A percentile compares a stretch with the other conserved stretches of the same genome.
Conservation (phyloP, 2,888 invertebrate genomes). For the Xiphydria camelus region DNA sequence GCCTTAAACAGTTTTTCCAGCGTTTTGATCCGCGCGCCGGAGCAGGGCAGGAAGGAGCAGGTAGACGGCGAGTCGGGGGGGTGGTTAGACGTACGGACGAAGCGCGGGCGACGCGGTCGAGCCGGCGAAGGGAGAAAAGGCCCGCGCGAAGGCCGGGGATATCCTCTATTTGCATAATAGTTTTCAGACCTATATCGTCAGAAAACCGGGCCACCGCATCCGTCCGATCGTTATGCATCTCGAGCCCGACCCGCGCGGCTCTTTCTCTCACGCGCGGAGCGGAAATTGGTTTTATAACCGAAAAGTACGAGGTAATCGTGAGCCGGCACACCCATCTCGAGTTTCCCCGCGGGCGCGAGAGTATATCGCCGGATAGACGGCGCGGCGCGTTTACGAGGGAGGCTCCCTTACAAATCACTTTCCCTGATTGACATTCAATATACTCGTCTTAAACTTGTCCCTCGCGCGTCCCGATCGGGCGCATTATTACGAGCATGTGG, state of each 20-base stretch:
- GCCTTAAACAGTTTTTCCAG: slow-evolving; percentile 13
- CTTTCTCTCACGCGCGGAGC: slow-evolving; percentile 27
- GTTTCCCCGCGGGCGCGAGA: slow-evolving; percentile 17
- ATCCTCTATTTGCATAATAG: slow-evolving; percentile 31
- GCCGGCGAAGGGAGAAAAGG: slow-evolving; percentile 15
- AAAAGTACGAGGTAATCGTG: slow-evolving; percentile 29
- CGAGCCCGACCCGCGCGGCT: not conserved
- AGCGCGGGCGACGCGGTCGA: not conserved
- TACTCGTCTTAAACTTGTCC: slow-evolving; percentile 37
- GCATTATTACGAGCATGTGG: slow-evolving; percentile 19
- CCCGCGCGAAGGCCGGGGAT: slow-evolving; percentile 21
- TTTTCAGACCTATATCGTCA: slow-evolving; percentile 2
- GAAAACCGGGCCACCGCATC: slow-evolving; percentile 41
- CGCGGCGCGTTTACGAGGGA: slow-evolving; percentile 7
- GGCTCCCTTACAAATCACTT: slow-evolving; percentile 52
- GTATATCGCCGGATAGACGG: not conserved
- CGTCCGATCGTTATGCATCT: slow-evolving; percentile 40
- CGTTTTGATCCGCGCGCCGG: not conserved
- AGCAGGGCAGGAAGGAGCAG: slow-evolving; percentile 1
- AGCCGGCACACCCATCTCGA: slow-evolving; percentile 24
- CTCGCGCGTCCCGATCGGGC: slow-evolving; percentile 39
- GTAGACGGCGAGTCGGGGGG: slow-evolving; percentile 2
- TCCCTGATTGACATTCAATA: slow-evolving; percentile 57
- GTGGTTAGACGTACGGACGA: too few relatives aligned
- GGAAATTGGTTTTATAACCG: slow-evolving; percentile 54